phyloP scores from a whole-genome alignment of 2,888 invertebrate genomes.

The Tuta absoluta region DNA sequence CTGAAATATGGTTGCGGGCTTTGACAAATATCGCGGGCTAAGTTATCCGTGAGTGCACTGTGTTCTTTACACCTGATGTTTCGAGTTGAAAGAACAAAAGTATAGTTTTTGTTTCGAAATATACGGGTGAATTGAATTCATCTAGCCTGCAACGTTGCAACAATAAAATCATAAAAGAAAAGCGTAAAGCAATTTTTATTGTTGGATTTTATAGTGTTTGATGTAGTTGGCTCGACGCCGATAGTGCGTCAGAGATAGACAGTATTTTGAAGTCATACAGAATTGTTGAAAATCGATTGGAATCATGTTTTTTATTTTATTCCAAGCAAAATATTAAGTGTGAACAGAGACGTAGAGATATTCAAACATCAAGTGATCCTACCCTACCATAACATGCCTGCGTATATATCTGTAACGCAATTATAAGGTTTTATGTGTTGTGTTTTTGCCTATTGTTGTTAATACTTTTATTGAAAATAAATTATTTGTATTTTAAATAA shows the following conservation, averaged over 20 bases:
- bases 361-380: too few species aligned
- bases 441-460: too few species aligned
- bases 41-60: constrained; percentile 12
- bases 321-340: too few species aligned
- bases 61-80: constrained; percentile 21
- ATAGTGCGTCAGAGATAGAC: neutral
- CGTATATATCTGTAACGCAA: too few species aligned
- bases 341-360: too few species aligned
- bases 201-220: constrained; percentile 18
- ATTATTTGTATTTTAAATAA: too few species aligned
- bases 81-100: constrained; percentile 14
- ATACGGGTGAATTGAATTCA: constrained; percentile 15
- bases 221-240: neutral
- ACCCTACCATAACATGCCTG: too few species aligned
- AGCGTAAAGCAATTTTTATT: constrained; percentile 3
- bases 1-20: constrained; percentile 12
- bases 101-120: constrained; percentile 10
- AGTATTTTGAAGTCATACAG: too few species aligned
- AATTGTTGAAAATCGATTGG: too few species aligned
- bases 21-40: constrained; percentile 11
- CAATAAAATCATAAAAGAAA: neutral
- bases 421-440: too few species aligned
- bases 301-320: too few species aligned
- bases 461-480: too few species aligned
- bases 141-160: constrained; percentile 10